Evolutionary conservation across 2,113 vertebrate species (phyloP), one percentile per base, ranked within the genome.

Genomic region (Sarotherodon lohbergeri): DNA sequence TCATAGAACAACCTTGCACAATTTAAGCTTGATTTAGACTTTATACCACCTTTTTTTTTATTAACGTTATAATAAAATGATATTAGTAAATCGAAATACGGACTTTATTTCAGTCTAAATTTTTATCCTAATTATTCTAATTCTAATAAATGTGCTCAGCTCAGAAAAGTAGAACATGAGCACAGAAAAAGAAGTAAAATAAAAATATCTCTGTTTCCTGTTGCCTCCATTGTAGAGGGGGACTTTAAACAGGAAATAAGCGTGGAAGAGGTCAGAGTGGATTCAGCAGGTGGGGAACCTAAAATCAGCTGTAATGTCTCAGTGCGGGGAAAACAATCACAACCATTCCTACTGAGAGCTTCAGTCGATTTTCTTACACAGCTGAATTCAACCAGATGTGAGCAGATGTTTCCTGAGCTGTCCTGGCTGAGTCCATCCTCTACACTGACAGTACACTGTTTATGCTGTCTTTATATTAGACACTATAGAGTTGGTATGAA

Each of bases 311-410:
- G 55, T 57, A 14, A 14, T 1, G 24, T 27, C 24, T 57, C 55
- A 8, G 4, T 57, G 55, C 14, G 55, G 55, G 22, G 4, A 27
- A 57, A 57, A 57, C 11, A 4, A 57, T 56, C 55, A 27, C 55
- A 27, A 56, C 0, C 11, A 14, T 0, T 3, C 1, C 55, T 57
- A 0, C 55, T 57, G 22, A 57, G 22, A 57, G 24, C 55, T 27
- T 55, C 5, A 55, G 52, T 54, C 52, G 9, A 55, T 55, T 55
- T 24, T 55, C 54, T 55, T 55, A 55, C 54, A 56, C 54, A 56
- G 22, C 54, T 0, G 0, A 56, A 56, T 27, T 56, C 11, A 56
- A 1, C 22, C 55, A 56, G 22, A 56, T 56, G 55, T 56, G 22
- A 27, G 55, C 55, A 56, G 55, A 2, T 56, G 55, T 56, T 56